Percentiles rank a stretch among this genome's conserved stretches.
These are phyloP conservation scores for Ormyrus nitidulus DNA, from an alignment of 2,888 invertebrate genomes.

Conservation along the genomic window DNA sequence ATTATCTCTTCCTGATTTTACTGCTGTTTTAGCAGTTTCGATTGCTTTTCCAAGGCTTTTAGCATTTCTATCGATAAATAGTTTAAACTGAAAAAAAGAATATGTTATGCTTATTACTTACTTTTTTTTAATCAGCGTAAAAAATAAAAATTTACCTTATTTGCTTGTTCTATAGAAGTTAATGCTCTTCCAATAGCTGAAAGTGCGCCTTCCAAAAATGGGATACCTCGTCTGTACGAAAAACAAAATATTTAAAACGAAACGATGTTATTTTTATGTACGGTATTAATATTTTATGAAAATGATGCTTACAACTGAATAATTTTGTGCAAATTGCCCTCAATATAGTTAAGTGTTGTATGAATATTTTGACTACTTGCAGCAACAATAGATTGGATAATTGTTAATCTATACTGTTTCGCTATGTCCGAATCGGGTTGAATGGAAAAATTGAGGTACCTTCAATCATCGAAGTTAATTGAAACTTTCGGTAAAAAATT, in stretches of 20 bases:
- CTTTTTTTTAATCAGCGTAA: not conserved
- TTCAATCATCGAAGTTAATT: conserved; percentile 24
- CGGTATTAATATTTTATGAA: not conserved
- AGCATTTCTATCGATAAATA: conserved; percentile 58
- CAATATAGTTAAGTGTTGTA: conserved; percentile 61
- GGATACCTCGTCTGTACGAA: conserved; percentile 58
- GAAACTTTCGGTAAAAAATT: conserved; percentile 1
- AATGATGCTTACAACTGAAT: conserved; percentile 58
- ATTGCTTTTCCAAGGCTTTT: conserved; percentile 56
- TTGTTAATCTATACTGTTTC: conserved; percentile 63
- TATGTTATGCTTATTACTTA: not conserved
- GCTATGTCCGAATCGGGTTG: conserved; percentile 55
- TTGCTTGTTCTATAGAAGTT: conserved; percentile 59
- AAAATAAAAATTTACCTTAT: conserved; percentile 60
- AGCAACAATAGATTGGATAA: conserved; percentile 61
- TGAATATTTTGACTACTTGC: conserved; percentile 61
- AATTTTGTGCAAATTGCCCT: conserved; percentile 61
- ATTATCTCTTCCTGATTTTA: conserved; percentile 56
- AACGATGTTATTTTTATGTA: not conserved
- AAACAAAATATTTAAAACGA: not conserved
- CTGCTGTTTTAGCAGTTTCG: conserved; percentile 56
- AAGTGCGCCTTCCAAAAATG: conserved; percentile 62
- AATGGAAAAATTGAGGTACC: conserved; percentile 57
- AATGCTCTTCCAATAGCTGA: conserved; percentile 61
- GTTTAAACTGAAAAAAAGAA: conserved; percentile 59